These are phyloP conservation scores for Phallusia fumigata DNA, from an alignment of 23 tunicate species.

Conservation along the genomic window DNA sequence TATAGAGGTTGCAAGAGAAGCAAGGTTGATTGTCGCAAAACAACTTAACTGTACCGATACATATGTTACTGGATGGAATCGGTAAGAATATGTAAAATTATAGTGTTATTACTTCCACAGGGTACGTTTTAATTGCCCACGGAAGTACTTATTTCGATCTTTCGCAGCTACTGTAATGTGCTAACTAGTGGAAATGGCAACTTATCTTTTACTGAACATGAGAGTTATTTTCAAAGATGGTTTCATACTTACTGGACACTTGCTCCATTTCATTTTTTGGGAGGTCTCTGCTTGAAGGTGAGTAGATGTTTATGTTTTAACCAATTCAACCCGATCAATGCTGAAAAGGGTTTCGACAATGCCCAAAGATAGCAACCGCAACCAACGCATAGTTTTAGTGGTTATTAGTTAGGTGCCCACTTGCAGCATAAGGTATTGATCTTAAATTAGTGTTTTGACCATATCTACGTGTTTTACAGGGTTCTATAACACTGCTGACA, in stretches of 20 bases:
- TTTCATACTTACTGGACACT: background rate
- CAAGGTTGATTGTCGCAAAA: slow-evolving; percentile 22
- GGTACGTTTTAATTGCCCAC: no score
- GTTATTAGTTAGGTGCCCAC: no score
- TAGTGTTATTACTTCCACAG: no score
- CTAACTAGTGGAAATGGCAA: background rate
- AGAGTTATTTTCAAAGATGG: slow-evolving; percentile 14
- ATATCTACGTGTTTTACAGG: slow-evolving; percentile 1
- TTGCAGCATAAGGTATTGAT: background rate
- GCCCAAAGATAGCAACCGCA: no score
- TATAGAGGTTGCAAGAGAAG: slow-evolving; percentile 18
- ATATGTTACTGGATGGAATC: slow-evolving; percentile 15
- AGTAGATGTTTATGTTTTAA: no score
- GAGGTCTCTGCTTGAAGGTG: slow-evolving; percentile 4
- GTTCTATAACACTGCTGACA: slow-evolving; percentile 15
- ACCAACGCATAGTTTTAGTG: no score
- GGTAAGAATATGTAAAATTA: slow-evolving; percentile 9
- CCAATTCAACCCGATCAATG: no score
- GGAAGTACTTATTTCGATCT: no score
- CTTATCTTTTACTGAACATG: background rate
- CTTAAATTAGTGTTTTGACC: background rate
- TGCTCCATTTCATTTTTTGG: background rate
- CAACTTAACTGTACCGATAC: slow-evolving; percentile 28
- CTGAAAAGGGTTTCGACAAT: no score
- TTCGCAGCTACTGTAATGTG: slow-evolving; percentile 4